These are phyloP conservation scores for Pteruthius melanotis DNA, from an alignment of 2,113 vertebrate species.

Conservation along the genomic window DNA sequence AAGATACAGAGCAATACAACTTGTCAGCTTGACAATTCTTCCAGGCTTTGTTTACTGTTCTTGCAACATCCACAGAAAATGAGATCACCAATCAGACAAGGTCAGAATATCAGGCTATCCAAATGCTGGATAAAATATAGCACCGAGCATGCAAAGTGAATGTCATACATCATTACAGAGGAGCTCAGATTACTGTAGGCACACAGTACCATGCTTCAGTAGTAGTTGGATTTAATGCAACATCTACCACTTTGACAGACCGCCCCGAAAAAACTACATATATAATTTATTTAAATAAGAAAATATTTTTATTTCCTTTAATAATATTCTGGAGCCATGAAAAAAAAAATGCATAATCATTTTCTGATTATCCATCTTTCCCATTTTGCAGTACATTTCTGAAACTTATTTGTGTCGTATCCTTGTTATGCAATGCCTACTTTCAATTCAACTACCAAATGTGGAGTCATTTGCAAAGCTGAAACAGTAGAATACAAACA, in stretches of 20 bases:
- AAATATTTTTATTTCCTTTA: neutral
- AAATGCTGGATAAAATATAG: constrained; percentile 4
- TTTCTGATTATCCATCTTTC: neutral
- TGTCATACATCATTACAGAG: neutral
- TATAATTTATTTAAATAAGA: neutral
- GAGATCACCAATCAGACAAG: constrained; percentile 33
- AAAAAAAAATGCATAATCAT: neutral
- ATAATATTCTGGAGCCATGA: neutral
- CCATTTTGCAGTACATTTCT: neutral
- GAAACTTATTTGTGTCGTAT: neutral
- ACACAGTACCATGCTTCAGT: neutral
- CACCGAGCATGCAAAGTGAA: neutral
- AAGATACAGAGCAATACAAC: neutral
- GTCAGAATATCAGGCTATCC: constrained; percentile 15
- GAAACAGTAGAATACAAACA: neutral
- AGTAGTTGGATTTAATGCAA: neutral
- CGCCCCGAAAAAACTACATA: neutral
- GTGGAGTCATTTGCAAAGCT: neutral
- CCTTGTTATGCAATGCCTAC: neutral
- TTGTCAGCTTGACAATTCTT: constrained; percentile 26
- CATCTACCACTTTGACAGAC: neutral
- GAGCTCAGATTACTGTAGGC: constrained; percentile 13
- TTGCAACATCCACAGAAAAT: neutral
- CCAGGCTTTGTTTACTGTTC: constrained; percentile 14
- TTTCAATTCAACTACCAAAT: neutral